A percentile compares a stretch with the other conserved stretches of the same genome.
phyloP scores from a whole-genome alignment of 2,797 vertebrate genomes.

The Mus minutoides region DNA sequence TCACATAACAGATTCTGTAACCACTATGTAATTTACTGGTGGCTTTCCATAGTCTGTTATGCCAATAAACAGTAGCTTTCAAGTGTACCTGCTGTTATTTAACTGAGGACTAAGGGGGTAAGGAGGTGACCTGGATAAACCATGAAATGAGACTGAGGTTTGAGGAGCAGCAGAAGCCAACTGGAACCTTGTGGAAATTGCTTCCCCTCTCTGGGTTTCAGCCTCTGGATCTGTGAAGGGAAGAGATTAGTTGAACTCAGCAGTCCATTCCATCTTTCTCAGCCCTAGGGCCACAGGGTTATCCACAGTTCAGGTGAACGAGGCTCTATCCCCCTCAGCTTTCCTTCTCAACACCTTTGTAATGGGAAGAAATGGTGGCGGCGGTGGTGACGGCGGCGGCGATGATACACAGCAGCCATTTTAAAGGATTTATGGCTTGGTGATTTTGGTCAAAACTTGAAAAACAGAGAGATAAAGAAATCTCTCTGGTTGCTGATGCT shows the following conservation, averaged over 20 bases:
- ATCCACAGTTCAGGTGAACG: neutral
- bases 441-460: neutral
- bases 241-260: neutral
- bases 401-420: neutral
- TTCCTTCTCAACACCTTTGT: too few species aligned
- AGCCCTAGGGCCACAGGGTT: too few species aligned
- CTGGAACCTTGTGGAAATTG: neutral
- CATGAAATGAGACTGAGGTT: neutral
- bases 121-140: neutral
- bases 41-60: neutral
- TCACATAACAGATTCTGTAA: neutral
- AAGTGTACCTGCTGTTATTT: neutral
- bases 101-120: neutral
- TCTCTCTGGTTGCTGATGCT: neutral
- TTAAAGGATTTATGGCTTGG: neutral
- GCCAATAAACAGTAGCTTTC: neutral
- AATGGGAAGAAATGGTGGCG: neutral
- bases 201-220: neutral
- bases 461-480: neutral
- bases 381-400: neutral
- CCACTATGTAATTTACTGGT: neutral
- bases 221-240: neutral
- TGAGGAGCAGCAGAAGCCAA: neutral
- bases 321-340: neutral
- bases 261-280: neutral